phyloP scores from a whole-genome alignment of 37 sponge, comb jelly and placozoan genomes.

The Petrosia ficiformis region DNA sequence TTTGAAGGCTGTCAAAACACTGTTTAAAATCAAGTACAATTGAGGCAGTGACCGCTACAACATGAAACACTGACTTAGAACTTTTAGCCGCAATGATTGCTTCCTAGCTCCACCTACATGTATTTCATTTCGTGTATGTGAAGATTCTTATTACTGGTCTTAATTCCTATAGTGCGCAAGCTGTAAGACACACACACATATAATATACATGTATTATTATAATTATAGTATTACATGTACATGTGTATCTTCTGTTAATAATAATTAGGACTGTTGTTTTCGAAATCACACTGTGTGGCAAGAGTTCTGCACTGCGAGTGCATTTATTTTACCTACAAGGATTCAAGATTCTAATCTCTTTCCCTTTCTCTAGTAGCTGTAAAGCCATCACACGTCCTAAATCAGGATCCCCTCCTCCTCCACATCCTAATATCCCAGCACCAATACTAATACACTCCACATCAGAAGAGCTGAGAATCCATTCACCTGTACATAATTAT shows the following conservation, averaged over 20 bases:
- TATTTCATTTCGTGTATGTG: not conserved
- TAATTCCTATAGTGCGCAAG: too few relatives aligned
- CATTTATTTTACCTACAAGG: conserved; percentile 64
- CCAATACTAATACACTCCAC: conserved; percentile 79
- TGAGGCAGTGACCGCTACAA: conserved; percentile 1
- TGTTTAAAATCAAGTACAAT: too few relatives aligned
- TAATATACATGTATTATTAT: too few relatives aligned
- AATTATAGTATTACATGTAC: too few relatives aligned
- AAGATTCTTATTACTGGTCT: not conserved
- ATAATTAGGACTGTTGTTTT: too few relatives aligned
- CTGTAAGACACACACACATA: too few relatives aligned
- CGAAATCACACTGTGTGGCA: too few relatives aligned
- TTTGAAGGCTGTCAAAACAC: too few relatives aligned
- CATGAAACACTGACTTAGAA: not conserved
- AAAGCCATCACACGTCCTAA: conserved; percentile 41
- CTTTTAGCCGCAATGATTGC: not conserved
- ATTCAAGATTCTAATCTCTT: conserved; percentile 46
- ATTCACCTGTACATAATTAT: conserved; percentile 54
- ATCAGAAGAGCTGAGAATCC: conserved; percentile 63
- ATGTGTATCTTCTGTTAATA: too few relatives aligned
- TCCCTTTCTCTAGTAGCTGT: conserved; percentile 39
- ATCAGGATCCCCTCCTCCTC: conserved; percentile 85
- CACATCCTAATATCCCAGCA: conserved; percentile 86
- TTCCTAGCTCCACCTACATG: too few relatives aligned
- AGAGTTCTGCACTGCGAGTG: too few relatives aligned